Evolutionary conservation across 2,888 invertebrate genomes (phyloP).

Genomic region (Agriotes lineatus): DNA sequence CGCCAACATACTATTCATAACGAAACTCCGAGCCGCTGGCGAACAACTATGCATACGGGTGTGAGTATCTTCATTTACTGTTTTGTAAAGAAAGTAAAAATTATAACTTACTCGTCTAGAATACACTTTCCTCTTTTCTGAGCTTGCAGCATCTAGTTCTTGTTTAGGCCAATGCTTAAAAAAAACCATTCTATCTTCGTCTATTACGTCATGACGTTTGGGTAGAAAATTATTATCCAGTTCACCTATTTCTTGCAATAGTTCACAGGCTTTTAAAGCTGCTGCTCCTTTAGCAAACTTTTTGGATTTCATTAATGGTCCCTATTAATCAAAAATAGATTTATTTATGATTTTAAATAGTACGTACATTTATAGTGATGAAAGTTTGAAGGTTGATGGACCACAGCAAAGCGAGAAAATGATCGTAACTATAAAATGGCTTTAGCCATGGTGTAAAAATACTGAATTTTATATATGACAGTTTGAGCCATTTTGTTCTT

Average conservation of each 20-base stretch:
- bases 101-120: slow-evolving; percentile 71
- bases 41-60: too few relatives aligned
- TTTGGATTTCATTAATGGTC: slow-evolving; percentile 57
- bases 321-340: slow-evolving; percentile 8
- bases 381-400: too few relatives aligned
- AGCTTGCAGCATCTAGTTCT: slow-evolving; percentile 57
- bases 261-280: slow-evolving; percentile 81
- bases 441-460: too few relatives aligned
- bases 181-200: slow-evolving; percentile 68
- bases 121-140: slow-evolving; percentile 55
- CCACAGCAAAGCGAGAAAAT: too few relatives aligned
- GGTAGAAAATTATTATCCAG: slow-evolving; percentile 81
- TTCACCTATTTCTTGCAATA: slow-evolving; percentile 79
- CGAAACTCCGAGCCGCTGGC: too few relatives aligned
- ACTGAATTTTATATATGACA: too few relatives aligned
- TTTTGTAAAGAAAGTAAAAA: too few relatives aligned
- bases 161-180: slow-evolving; percentile 75
- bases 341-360: slow-evolving; percentile 5
- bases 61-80: too few relatives aligned
- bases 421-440: background rate
- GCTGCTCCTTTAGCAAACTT: slow-evolving; percentile 85
- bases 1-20: too few relatives aligned
- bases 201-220: slow-evolving; percentile 59
- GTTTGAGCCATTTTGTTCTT: too few relatives aligned
- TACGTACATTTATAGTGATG: too few relatives aligned